Evolutionary conservation across 2,888 invertebrate genomes (phyloP), one percentile per base, ranked within the genome.

Genomic region (Criorhina ranunculi): DNA sequence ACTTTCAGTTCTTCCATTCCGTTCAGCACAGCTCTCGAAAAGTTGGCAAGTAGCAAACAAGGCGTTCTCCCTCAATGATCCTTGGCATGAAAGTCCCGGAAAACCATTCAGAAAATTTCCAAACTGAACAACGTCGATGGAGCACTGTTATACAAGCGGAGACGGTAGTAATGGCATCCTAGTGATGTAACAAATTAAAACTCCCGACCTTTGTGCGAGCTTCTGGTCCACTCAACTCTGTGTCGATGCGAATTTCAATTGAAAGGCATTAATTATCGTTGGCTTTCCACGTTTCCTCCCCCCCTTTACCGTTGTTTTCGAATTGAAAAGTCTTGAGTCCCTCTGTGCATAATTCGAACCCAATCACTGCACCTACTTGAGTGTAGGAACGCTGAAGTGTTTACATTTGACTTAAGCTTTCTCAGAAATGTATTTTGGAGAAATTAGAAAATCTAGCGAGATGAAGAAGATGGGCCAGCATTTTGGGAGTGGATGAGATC

Each of bases 321-420:
- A 64, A 59, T 70, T 64, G 75, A 70, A 76, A 80, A 85, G 35
- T 85, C 73, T 64, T 31, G 29, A 51, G 42, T 57, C 64, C n/a
- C 64, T 35, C 53, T 35, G 55, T 70, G 64, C 33, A 67, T 67
- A 72, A 55, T 78, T 67, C 55, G 78, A 72, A 59, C 35, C 35
- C 62, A 69, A 75, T 60, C 69, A 70, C 42, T 69, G 75, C 75
- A 80, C 29, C 44, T 64, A 75, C 57, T 83, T 53, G 66, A 57
- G 51, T 53, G 17, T 31, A 55, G 33, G 37, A 33, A 19, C 35
- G 24, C 9, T 55, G 24, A n/a, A 85, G 75, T 85, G 80, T 80
- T 85, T 85, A 80, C 80, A 60, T 75, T 66, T 76, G 85, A 75
- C 57, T 85, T 70, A 60, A 85, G 80, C 80, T 80, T 80, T 80